Evolutionary conservation across 1,140 invertebrate species (phyloP).

Genomic region (Hycleus cichorii): DNA sequence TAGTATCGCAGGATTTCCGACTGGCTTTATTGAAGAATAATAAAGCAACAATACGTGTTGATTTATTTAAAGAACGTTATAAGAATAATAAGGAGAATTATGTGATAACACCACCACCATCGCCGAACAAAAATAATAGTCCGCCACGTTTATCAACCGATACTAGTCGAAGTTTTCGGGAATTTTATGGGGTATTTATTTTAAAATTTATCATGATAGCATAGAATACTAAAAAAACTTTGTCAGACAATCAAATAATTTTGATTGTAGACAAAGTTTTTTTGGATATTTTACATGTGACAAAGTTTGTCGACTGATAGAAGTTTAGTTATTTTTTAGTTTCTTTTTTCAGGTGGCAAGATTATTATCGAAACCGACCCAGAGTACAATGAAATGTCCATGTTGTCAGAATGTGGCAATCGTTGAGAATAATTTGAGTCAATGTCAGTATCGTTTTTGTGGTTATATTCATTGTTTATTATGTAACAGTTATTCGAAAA

Average conservation of each 20-base stretch:
- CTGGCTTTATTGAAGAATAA: slow-evolving; percentile 21
- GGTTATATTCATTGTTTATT: slow-evolving; percentile 30
- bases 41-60: slow-evolving; percentile 16
- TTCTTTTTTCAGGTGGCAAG: slow-evolving; percentile 19
- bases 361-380: slow-evolving; percentile 13
- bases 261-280: no score
- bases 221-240: no score
- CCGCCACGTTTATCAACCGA: slow-evolving; percentile 18
- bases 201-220: no score
- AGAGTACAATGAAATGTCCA: slow-evolving; percentile 28
- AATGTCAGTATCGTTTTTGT: slow-evolving; percentile 29
- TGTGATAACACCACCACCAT: slow-evolving; percentile 25
- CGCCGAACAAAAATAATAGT: slow-evolving; percentile 19
- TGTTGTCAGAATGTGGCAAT: slow-evolving; percentile 26
- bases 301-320: no score
- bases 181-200: not conserved
- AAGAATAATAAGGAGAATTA: slow-evolving; percentile 33
- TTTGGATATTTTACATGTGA: no score
- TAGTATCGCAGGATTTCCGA: slow-evolving; percentile 19
- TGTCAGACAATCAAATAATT: no score
- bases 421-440: slow-evolving; percentile 28
- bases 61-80: slow-evolving; percentile 16
- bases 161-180: no score
- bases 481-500: slow-evolving; percentile 26
- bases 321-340: not conserved